Conservation (phyloP, 2,888 invertebrate genomes). For the Leptinotarsa juncta region DNA sequence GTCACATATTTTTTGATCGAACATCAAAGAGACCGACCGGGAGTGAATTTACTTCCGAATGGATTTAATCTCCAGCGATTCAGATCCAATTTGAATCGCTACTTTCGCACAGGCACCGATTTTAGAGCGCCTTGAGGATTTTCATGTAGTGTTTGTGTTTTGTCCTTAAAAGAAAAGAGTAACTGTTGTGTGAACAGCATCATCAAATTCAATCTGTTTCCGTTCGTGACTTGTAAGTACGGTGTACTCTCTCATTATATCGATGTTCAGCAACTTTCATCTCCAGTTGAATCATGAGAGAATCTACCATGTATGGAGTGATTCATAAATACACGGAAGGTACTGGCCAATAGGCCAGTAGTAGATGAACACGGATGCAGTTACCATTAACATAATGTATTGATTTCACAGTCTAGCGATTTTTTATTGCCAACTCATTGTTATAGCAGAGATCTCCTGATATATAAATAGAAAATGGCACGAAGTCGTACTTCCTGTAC, state of each 20-base stretch:
- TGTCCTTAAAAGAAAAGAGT: too few species aligned
- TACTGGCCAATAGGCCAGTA: background rate
- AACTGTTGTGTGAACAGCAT: too few species aligned
- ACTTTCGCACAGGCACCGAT: too few species aligned
- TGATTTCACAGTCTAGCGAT: conserved; percentile 29
- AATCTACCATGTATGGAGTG: background rate
- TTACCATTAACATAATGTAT: conserved; percentile 12
- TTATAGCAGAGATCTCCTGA: conserved; percentile 20
- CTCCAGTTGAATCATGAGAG: background rate
- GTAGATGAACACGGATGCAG: conserved; percentile 16
- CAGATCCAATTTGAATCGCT: too few species aligned
- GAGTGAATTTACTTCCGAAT: too few species aligned
- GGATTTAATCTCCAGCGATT: too few species aligned
- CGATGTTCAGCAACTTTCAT: background rate
- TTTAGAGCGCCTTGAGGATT: too few species aligned
- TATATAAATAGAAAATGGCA: conserved; percentile 20
- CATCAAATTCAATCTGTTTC: background rate
- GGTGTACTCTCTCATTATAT: background rate
- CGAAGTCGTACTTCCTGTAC: conserved; percentile 20
- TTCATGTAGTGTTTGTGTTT: too few species aligned
- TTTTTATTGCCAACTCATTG: conserved; percentile 27
- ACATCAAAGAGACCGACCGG: too few species aligned
- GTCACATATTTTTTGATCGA: too few species aligned
- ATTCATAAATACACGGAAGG: conserved; percentile 10
- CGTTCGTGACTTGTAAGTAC: background rate